Conservation (phyloP, 1,140 invertebrate species). For the Papilio polyxenes region DNA sequence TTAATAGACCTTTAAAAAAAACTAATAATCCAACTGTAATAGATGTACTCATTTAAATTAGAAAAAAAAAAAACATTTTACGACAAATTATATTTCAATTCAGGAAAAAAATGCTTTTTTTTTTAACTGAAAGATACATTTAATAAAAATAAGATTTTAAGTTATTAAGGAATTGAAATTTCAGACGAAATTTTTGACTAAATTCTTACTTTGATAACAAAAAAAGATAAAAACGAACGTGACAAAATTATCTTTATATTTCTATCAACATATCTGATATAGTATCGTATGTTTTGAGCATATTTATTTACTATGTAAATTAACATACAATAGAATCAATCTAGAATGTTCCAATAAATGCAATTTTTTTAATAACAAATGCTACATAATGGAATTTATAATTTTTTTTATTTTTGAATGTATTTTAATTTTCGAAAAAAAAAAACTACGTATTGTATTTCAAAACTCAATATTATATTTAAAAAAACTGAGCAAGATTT, state of each 20-base stretch:
- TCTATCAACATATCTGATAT: neutral
- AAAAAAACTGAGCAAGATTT: conserved; percentile 7
- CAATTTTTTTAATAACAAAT: neutral
- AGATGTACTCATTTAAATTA: too few relatives aligned
- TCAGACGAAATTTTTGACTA: too few relatives aligned
- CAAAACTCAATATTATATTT: neutral
- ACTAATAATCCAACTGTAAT: too few relatives aligned
- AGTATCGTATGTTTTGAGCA: conserved; percentile 2
- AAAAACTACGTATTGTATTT: neutral
- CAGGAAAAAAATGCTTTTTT: too few relatives aligned
- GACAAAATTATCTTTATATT: neutral
- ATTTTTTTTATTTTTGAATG: too few relatives aligned
- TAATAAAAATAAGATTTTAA: too few relatives aligned
- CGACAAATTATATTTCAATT: too few relatives aligned
- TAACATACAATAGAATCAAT: neutral
- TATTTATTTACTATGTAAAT: conserved; percentile 13
- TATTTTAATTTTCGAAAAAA: neutral
- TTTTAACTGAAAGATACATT: too few relatives aligned
- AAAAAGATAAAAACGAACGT: conserved; percentile 7
- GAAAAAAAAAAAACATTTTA: too few relatives aligned
- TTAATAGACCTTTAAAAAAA: too few relatives aligned
- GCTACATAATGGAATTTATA: neutral
- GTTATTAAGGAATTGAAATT: too few relatives aligned
- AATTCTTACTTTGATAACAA: neutral
- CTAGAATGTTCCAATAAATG: conserved; percentile 4